Percentiles rank a stretch among this genome's conserved stretches.
phyloP scores from a whole-genome alignment of 1,140 invertebrate genomes.

The Pygmarrhopalites habei region DNA sequence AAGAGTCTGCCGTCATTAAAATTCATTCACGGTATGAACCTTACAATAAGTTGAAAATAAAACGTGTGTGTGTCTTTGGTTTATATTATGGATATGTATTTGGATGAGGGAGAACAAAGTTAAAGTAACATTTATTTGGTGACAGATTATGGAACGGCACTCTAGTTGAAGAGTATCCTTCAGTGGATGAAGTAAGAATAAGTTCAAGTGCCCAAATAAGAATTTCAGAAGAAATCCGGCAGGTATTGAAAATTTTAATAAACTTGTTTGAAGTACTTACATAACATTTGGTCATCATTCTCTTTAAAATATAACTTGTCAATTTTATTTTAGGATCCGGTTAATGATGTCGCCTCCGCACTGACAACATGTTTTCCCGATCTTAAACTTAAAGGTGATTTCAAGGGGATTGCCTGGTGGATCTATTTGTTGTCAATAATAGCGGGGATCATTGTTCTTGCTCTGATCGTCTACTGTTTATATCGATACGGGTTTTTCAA shows the following conservation, averaged over 20 bases:
- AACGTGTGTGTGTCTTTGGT: no score
- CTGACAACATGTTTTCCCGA: constrained; percentile 33
- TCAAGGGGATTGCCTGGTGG: constrained; percentile 36
- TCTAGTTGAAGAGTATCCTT: constrained; percentile 74
- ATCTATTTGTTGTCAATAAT: constrained; percentile 35
- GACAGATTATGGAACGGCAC: constrained; percentile 88
- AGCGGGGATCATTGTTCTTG: constrained; percentile 32
- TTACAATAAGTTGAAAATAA: no score
- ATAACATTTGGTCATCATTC: no score
- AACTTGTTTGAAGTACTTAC: no score
- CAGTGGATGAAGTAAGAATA: constrained; percentile 73
- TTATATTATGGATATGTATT: no score
- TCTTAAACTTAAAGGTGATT: constrained; percentile 31
- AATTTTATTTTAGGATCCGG: no score
- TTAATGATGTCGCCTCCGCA: constrained; percentile 27
- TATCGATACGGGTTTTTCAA: constrained; percentile 36
- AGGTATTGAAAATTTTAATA: no score
- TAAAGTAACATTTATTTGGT: no score
- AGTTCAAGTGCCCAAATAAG: constrained; percentile 65
- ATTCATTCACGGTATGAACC: constrained; percentile 60
- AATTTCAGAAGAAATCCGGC: constrained; percentile 64
- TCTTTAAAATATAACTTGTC: no score
- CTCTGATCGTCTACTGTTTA: constrained; percentile 37
- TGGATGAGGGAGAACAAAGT: no score
- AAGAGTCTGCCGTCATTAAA: constrained; percentile 66